phyloP scores from a whole-genome alignment of 2,113 vertebrate genomes.

The Murina feae region DNA sequence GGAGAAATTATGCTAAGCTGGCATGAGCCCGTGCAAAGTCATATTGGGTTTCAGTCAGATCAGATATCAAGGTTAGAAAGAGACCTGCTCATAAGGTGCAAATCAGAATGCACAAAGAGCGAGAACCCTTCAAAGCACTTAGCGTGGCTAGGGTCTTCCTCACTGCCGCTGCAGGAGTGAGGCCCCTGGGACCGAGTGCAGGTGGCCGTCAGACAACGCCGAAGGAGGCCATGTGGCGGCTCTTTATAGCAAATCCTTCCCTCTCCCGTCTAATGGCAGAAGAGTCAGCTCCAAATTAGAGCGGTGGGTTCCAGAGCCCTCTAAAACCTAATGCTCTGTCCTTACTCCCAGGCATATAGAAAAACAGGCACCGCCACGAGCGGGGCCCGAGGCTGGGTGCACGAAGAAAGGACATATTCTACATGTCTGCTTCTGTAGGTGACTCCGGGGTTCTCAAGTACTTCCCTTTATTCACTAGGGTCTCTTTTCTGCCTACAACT shows the following conservation, averaged over 20 bases:
- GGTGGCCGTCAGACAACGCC: not conserved
- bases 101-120: not conserved
- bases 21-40: not conserved
- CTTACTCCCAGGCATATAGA: not conserved
- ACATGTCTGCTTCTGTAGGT: not conserved
- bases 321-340: not conserved
- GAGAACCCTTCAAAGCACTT: not conserved
- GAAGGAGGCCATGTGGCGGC: fast-evolving
- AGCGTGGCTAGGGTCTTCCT: not conserved
- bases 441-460: not conserved
- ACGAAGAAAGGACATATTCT: not conserved
- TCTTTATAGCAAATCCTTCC: not conserved
- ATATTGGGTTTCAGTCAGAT: not conserved
- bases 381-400: not conserved
- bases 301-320: not conserved
- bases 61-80: not conserved
- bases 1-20: not conserved
- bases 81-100: not conserved
- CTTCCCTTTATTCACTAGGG: not conserved
- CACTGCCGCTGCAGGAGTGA: not conserved
- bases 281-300: not conserved
- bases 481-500: not conserved
- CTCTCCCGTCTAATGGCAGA: not conserved
- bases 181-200: not conserved
- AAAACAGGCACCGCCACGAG: not conserved